phyloP scores from a whole-genome alignment of 2,113 vertebrate species.

The Polypterus senegalus region DNA sequence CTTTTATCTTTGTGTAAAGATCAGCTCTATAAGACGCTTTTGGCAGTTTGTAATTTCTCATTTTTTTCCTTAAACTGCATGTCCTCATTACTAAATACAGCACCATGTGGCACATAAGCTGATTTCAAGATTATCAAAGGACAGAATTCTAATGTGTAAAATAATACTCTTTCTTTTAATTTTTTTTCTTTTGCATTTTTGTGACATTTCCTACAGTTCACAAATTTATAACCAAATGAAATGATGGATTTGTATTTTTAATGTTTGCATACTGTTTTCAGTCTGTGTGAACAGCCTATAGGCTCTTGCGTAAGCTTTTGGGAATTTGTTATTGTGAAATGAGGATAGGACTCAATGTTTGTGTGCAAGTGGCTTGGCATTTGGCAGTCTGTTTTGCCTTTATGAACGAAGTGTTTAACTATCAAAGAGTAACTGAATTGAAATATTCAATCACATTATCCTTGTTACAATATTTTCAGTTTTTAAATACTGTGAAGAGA shows the following conservation, averaged over 20 bases:
- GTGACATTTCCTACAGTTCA: background rate
- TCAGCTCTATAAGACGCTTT: too few relatives aligned
- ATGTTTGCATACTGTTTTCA: constrained; percentile 2
- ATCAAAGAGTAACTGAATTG: too few relatives aligned
- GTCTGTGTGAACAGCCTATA: constrained; percentile 9
- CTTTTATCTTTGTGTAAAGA: too few relatives aligned
- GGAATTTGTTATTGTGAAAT: constrained; percentile 23
- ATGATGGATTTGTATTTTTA: background rate
- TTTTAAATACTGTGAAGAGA: too few relatives aligned
- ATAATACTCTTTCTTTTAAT: constrained; percentile 15
- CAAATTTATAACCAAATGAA: too few relatives aligned
- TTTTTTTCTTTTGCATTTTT: background rate
- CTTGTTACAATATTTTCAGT: too few relatives aligned
- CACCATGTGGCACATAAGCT: constrained; percentile 45
- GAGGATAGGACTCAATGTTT: constrained; percentile 6
- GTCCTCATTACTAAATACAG: constrained; percentile 35
- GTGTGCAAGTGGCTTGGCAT: constrained; percentile 19
- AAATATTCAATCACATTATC: too few relatives aligned
- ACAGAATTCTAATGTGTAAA: constrained; percentile 14
- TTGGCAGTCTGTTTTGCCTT: constrained; percentile 16
- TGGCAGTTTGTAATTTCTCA: background rate
- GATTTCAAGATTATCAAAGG: constrained; percentile 41
- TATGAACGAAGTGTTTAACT: too few relatives aligned
- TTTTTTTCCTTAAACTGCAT: constrained; percentile 25
- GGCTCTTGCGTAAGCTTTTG: constrained; percentile 17